These are phyloP conservation scores for Mastacembelus armatus DNA, from an alignment of 2,797 vertebrate species.

Conservation along the genomic window DNA sequence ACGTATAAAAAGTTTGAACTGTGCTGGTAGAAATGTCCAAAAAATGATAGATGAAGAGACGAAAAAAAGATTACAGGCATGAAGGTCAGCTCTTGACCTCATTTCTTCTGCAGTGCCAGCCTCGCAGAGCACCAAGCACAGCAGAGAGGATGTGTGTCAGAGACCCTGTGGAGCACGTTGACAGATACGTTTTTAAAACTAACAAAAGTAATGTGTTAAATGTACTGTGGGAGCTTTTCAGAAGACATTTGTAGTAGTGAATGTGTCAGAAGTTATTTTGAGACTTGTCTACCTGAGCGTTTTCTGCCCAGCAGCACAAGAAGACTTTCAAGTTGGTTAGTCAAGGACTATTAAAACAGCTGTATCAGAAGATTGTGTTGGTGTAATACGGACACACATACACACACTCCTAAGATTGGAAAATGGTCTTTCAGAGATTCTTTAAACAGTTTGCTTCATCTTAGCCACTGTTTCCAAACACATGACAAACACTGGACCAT, in stretches of 20 bases:
- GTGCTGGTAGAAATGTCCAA: not conserved
- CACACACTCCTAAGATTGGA: too few relatives aligned
- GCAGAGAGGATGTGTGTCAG: not conserved
- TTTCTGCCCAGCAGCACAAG: not conserved
- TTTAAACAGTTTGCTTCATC: too few relatives aligned
- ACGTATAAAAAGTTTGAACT: not conserved
- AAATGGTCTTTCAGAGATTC: too few relatives aligned
- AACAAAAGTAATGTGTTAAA: not conserved
- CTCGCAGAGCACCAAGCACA: constrained; percentile 5
- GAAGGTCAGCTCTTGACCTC: not conserved
- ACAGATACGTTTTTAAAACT: not conserved
- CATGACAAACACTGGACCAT: too few relatives aligned
- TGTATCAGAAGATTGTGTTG: constrained; percentile 3
- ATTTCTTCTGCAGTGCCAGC: not conserved
- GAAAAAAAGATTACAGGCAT: not conserved
- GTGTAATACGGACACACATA: not conserved
- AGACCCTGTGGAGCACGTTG: not conserved
- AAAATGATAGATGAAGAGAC: not conserved
- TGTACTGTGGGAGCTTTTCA: constrained; percentile 8
- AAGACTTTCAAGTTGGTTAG: constrained; percentile 12
- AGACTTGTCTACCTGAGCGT: constrained; percentile 6
- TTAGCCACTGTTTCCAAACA: too few relatives aligned
- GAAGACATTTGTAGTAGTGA: not conserved
- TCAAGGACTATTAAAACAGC: not conserved
- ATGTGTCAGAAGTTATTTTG: constrained; percentile 9